Conservation (phyloP, 2,888 invertebrate genomes). For the Phlogophora meticulosa region DNA sequence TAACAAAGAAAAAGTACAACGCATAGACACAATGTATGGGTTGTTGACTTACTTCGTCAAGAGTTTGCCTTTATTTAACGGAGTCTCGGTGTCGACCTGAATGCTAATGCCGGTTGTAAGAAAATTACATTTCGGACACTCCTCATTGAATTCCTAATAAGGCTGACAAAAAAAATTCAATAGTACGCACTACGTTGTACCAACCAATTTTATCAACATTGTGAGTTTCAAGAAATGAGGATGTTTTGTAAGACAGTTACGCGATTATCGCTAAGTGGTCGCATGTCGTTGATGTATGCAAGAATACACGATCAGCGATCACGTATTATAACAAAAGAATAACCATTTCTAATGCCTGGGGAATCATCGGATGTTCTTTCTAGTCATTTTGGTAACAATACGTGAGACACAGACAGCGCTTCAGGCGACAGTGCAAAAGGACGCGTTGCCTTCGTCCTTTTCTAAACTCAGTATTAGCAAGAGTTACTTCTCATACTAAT, state of each 20-base stretch:
- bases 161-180: slow-evolving; percentile 64
- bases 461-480: slow-evolving; percentile 39
- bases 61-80: slow-evolving; percentile 78
- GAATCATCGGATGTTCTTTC: slow-evolving; percentile 73
- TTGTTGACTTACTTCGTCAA: slow-evolving; percentile 83
- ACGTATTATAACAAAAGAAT: slow-evolving; percentile 68
- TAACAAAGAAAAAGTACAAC: slow-evolving; percentile 81
- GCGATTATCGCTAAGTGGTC: slow-evolving; percentile 66
- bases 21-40: slow-evolving; percentile 75
- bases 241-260: slow-evolving; percentile 60
- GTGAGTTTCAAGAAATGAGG: slow-evolving; percentile 55
- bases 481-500: background rate
- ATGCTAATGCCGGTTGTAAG: slow-evolving; percentile 77
- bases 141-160: slow-evolving; percentile 74
- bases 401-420: slow-evolving; percentile 71
- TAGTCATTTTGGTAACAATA: slow-evolving; percentile 72
- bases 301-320: slow-evolving; percentile 68
- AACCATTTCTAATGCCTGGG: slow-evolving; percentile 70
- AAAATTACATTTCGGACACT: slow-evolving; percentile 73
- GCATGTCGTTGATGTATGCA: slow-evolving; percentile 72
- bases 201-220: slow-evolving; percentile 51
- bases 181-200: slow-evolving; percentile 62
- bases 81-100: slow-evolving; percentile 70
- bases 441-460: slow-evolving; percentile 54
- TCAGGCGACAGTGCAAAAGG: slow-evolving; percentile 71